Conservation (phyloP, 2,797 vertebrate genomes). For the Salmo trutta region DNA sequence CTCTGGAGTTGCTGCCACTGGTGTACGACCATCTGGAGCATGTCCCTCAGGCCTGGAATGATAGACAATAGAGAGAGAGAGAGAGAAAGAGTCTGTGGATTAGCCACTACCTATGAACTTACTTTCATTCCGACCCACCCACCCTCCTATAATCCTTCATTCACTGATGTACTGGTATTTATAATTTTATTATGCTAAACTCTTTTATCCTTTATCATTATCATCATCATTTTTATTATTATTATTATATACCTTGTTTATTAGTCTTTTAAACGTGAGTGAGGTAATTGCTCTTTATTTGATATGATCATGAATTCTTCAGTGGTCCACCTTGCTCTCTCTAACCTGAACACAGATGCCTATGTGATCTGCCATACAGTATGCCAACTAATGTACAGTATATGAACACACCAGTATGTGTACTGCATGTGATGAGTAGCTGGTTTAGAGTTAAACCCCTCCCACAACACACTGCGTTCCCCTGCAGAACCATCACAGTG, state of each 20-base stretch:
- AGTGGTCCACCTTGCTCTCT: neutral
- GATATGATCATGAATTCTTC: too few relatives aligned
- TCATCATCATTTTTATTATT: too few relatives aligned
- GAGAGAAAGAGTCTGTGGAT: neutral
- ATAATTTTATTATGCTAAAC: neutral
- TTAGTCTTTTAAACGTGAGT: too few relatives aligned
- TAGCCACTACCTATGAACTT: neutral
- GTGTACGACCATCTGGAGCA: slow-evolving; percentile 90
- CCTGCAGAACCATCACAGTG: too few relatives aligned
- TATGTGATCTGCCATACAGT: too few relatives aligned
- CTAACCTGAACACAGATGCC: neutral
- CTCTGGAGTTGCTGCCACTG: slow-evolving; percentile 97
- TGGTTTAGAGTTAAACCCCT: neutral
- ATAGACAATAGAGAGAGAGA: neutral
- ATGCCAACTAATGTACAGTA: too few relatives aligned
- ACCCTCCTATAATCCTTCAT: neutral
- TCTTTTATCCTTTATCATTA: neutral
- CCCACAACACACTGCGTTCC: too few relatives aligned
- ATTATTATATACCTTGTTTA: too few relatives aligned
- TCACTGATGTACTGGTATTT: neutral
- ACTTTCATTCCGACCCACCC: too few relatives aligned
- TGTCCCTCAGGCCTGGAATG: slow-evolving; percentile 88
- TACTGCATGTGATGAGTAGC: neutral
- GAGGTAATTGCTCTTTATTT: too few relatives aligned
- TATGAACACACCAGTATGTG: too few relatives aligned